phyloP scores from a whole-genome alignment of 2,888 invertebrate species.

The Drosophila mimetica region DNA sequence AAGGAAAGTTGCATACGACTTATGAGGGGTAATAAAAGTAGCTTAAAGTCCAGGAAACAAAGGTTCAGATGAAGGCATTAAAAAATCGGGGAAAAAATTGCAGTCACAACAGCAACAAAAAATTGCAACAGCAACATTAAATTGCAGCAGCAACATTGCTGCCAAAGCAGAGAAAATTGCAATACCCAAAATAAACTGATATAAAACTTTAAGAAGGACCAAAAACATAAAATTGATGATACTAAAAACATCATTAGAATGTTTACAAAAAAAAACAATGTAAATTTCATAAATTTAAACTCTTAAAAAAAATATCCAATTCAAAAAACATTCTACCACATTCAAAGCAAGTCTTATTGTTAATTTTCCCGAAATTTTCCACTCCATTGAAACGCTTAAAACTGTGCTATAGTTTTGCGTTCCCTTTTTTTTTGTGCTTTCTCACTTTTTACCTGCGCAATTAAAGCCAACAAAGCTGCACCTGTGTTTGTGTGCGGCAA shows the following conservation, averaged over 20 bases:
- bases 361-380: not conserved
- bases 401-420: slow-evolving; percentile 58
- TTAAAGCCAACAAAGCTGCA: slow-evolving; percentile 52
- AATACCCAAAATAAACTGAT: not conserved
- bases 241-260: not conserved
- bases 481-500: slow-evolving; percentile 17
- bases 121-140: slow-evolving; percentile 2
- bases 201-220: not conserved
- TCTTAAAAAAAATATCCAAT: not conserved
- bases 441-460: slow-evolving; percentile 26
- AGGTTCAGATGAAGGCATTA: not conserved
- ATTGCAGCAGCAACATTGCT: slow-evolving; percentile 2
- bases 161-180: not conserved
- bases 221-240: not conserved
- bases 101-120: not conserved
- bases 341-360: too few species aligned
- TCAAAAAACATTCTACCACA: not conserved
- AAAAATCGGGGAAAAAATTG: not conserved
- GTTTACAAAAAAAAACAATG: too few species aligned
- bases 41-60: not conserved
- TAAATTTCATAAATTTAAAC: too few species aligned
- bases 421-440: slow-evolving; percentile 8
- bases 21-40: slow-evolving; percentile 14
- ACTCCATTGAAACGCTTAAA: slow-evolving; percentile 45
- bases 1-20: not conserved